These are phyloP conservation scores for Dipodomys stephensi DNA, from an alignment of 2,113 vertebrate species.

Conservation along the genomic window DNA sequence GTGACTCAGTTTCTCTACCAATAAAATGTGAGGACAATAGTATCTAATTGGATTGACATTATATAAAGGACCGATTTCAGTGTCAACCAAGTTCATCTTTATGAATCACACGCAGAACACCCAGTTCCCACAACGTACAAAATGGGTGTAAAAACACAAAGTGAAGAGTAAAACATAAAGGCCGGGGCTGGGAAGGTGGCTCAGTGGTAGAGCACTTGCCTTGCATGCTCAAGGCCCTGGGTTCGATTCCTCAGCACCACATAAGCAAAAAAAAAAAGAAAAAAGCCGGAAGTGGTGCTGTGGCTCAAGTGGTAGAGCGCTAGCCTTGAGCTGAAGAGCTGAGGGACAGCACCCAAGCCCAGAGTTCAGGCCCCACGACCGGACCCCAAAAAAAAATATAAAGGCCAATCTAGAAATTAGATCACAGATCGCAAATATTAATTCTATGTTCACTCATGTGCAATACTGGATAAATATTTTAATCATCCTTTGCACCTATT, in stretches of 20 bases:
- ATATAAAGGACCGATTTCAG: not conserved
- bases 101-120: not conserved
- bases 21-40: not conserved
- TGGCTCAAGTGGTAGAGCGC: too few species aligned
- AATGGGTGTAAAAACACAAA: not conserved
- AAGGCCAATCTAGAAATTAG: not conserved
- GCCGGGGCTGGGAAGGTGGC: too few species aligned
- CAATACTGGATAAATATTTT: not conserved
- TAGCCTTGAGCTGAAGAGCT: too few species aligned
- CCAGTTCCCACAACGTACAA: not conserved
- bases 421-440: accelerated
- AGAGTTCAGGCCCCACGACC: too few species aligned
- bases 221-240: too few species aligned
- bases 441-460: not conserved
- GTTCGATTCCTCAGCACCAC: too few species aligned
- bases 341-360: too few species aligned
- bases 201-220: too few species aligned
- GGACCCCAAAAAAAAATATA: too few species aligned
- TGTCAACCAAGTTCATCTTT: not conserved
- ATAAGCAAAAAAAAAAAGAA: too few species aligned
- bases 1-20: not conserved
- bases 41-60: too few species aligned
- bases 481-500: not conserved
- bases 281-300: too few species aligned
- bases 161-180: not conserved